Evolutionary conservation across 2,113 vertebrate genomes (phyloP).

Genomic region (Phycodurus eques): DNA sequence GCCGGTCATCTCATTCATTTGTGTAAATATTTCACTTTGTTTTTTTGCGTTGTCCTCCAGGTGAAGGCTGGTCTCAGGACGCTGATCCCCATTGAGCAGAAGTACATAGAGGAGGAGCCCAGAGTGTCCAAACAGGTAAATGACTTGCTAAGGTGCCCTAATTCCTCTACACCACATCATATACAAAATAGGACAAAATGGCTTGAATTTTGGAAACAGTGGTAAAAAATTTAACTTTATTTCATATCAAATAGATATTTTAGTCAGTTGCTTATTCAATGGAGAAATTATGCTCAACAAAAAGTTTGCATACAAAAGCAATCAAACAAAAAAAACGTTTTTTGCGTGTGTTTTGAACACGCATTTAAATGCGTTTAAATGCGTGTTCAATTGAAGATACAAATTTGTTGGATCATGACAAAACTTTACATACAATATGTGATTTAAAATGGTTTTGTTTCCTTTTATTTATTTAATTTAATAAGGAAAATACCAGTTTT

Average conservation of each 20-base stretch:
- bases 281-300: too few relatives aligned
- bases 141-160: constrained; percentile 15
- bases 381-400: too few relatives aligned
- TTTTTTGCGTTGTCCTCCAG: constrained; percentile 73
- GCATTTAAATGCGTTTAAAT: too few relatives aligned
- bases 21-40: background rate
- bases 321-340: too few relatives aligned
- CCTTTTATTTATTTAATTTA: too few relatives aligned
- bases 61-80: constrained; percentile 96
- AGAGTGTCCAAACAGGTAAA: constrained; percentile 98
- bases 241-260: background rate
- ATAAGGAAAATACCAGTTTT: too few relatives aligned
- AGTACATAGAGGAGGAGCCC: constrained; percentile 97
- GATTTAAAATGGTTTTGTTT: too few relatives aligned
- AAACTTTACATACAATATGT: too few relatives aligned
- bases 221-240: background rate
- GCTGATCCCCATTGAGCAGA: constrained; percentile 92
- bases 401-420: background rate
- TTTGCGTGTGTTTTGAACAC: too few relatives aligned
- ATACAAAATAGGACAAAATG: background rate
- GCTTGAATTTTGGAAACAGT: too few relatives aligned
- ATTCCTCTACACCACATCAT: constrained; percentile 11
- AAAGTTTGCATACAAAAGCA: too few relatives aligned
- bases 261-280: too few relatives aligned
- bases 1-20: background rate